Evolutionary conservation across 1,140 invertebrate genomes (phyloP), one percentile per base, ranked within the genome.

Genomic region (Cataglyphis hispanica): DNA sequence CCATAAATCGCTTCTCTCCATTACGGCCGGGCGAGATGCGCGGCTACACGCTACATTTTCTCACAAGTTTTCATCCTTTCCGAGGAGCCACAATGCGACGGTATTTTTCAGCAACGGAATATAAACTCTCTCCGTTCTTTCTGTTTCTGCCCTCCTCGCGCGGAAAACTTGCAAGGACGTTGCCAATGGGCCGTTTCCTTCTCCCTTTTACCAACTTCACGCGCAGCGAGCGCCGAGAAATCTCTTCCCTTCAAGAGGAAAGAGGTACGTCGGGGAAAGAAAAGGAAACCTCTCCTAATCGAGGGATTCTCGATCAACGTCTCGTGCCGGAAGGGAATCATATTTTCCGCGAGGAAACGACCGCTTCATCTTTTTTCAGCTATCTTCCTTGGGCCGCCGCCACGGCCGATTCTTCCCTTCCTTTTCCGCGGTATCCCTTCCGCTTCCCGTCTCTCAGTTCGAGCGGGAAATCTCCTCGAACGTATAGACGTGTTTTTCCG

Each of bases 261-360:
- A 72, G 67, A 60, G 11, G 40, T 58, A 22, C 56, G 67, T 78
- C 27, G 50, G 7, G 13, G 8, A 43, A 67, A 40, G n/a, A 31
- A 60, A 43, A 60, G 63, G 63, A 85, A 88, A 84, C 87, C 86
- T n/a, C 89, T 90, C 89, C 89, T 93, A 93, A 94, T 94, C 91
- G 92, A 91, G 89, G 86, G 89, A 91, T 90, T 91, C 92, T 94
- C 93, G 87, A 89, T 89, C 93, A 93, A 93, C 87, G 93, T 94
- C 93, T 84, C 89, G 67, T 58, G 70, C 89, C 93, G 93, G 93
- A 93, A 94, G 84, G 87, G 92, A 93, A 94, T 94, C 92, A 93
- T 94, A 94, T 94, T 94, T 94, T 92, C 89, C 89, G 64, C 90
- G 84, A 80, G 75, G 66, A 89, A 91, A 89, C 85, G 85, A 89